These are phyloP conservation scores for Diadumene lineata DNA, from an alignment of 92 coral and sea anemone species.

Conservation along the genomic window DNA sequence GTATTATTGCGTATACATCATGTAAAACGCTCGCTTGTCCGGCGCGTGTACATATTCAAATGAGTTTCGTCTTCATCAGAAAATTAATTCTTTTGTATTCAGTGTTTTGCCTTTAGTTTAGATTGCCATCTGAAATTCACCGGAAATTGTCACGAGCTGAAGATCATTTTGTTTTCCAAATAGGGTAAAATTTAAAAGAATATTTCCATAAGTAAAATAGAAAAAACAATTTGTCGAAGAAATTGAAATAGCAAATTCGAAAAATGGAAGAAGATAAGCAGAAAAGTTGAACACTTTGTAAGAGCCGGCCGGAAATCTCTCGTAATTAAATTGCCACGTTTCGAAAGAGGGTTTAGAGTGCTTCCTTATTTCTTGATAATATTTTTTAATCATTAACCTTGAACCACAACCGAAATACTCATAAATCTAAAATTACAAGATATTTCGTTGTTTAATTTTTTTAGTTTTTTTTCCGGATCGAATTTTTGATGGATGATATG, in stretches of 20 bases:
- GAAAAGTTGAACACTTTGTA: too few relatives aligned
- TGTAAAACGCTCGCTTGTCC: not conserved
- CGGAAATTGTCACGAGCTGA: slow-evolving; percentile 34
- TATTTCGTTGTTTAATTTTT: too few relatives aligned
- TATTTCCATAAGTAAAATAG: not conserved
- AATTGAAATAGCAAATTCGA: too few relatives aligned
- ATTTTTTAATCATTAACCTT: not conserved
- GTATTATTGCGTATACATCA: not conserved
- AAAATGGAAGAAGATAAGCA: too few relatives aligned
- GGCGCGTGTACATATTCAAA: slow-evolving; percentile 17
- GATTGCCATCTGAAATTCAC: not conserved
- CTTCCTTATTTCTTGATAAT: not conserved
- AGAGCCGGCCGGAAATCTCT: too few relatives aligned
- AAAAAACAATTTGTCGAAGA: too few relatives aligned
- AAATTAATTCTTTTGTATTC: slow-evolving; percentile 59
- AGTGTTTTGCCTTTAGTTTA: slow-evolving; percentile 29
- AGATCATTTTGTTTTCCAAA: not conserved
- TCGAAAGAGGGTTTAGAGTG: not conserved
- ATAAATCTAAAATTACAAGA: too few relatives aligned
- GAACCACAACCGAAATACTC: too few relatives aligned
- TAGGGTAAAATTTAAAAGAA: not conserved
- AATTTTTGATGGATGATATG: too few relatives aligned
- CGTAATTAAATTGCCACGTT: not conserved
- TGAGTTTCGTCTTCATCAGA: slow-evolving; percentile 5
- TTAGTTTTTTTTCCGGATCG: too few relatives aligned